Percentiles rank a stretch among this genome's conserved stretches.
Evolutionary conservation across 2,797 vertebrate species (phyloP).

Genomic region (Neoniphon sammara): DNA sequence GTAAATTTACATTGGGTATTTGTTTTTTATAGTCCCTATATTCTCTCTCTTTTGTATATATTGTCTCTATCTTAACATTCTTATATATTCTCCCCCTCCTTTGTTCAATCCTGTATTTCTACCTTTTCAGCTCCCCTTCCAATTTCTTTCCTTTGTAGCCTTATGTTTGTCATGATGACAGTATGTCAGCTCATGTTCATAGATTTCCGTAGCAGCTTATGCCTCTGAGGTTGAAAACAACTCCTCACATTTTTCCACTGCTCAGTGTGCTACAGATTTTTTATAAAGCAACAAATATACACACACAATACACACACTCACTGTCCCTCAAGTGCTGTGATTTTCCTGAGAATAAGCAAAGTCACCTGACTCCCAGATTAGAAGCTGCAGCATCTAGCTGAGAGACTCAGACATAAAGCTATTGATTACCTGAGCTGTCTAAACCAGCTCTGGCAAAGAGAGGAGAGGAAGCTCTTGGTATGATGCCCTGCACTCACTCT

Average conservation of each 20-base stretch:
- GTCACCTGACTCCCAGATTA: conserved; percentile 50
- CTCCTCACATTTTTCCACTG: too few species aligned
- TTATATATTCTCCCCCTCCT: too few species aligned
- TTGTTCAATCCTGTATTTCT: too few species aligned
- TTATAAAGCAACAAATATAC: background rate
- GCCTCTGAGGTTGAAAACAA: background rate
- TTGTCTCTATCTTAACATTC: too few species aligned
- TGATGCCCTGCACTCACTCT: conserved; percentile 43
- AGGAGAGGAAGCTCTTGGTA: conserved; percentile 55
- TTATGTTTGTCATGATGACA: too few species aligned
- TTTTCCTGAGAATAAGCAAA: conserved; percentile 25
- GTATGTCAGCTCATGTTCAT: too few species aligned
- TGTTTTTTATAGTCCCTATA: too few species aligned
- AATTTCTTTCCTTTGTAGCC: too few species aligned
- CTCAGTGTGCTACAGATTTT: too few species aligned
- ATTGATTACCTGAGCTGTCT: conserved; percentile 69
- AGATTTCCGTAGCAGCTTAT: background rate
- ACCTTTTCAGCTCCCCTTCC: too few species aligned
- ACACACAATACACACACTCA: background rate
- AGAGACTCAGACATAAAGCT: conserved; percentile 43
- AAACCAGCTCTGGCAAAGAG: conserved; percentile 46
- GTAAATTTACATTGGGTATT: too few species aligned
- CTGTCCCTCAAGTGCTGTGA: background rate
- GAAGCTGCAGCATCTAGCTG: conserved; percentile 43
- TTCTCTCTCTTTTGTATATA: too few species aligned